A percentile compares a stretch with the other conserved stretches of the same genome.
These are phyloP conservation scores for Xestoiulus laeticollis DNA, from an alignment of 2,888 invertebrate species.

Conservation along the genomic window DNA sequence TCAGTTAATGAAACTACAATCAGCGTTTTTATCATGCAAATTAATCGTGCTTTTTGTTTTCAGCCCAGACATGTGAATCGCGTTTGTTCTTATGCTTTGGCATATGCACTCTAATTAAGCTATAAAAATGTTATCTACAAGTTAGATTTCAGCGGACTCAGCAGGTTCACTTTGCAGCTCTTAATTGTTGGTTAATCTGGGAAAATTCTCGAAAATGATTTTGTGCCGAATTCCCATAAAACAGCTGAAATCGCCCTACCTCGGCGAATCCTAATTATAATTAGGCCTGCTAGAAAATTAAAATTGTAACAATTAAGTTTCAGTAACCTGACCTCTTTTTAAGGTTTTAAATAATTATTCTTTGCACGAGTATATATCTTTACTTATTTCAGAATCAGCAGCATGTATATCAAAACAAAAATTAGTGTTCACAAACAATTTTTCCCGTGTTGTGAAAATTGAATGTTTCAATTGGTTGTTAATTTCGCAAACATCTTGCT, in stretches of 20 bases:
- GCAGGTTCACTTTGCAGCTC: not conserved
- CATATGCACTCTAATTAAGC: not conserved
- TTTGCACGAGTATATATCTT: not conserved
- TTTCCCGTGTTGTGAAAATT: not conserved
- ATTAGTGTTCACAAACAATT: not conserved
- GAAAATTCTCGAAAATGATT: not conserved
- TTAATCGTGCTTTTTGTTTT: conserved; percentile 8
- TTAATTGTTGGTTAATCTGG: not conserved
- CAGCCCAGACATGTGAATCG: not conserved
- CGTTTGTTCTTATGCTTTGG: not conserved
- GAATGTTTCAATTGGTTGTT: too few relatives aligned
- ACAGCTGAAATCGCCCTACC: not conserved
- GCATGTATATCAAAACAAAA: not conserved
- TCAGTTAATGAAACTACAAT: conserved; percentile 12
- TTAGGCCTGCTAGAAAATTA: not conserved
- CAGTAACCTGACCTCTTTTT: not conserved
- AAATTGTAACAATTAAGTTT: conserved; percentile 26
- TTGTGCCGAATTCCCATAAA: not conserved
- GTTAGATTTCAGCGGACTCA: not conserved
- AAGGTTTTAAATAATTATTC: not conserved
- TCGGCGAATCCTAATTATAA: conserved; percentile 20
- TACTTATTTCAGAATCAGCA: not conserved
- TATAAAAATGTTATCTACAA: not conserved
- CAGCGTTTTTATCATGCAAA: conserved; percentile 7
- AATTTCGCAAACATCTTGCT: too few relatives aligned